Base-by-base conservation (phyloP, 2,797 vertebrate genomes). In the Anguilla anguilla region DNA sequence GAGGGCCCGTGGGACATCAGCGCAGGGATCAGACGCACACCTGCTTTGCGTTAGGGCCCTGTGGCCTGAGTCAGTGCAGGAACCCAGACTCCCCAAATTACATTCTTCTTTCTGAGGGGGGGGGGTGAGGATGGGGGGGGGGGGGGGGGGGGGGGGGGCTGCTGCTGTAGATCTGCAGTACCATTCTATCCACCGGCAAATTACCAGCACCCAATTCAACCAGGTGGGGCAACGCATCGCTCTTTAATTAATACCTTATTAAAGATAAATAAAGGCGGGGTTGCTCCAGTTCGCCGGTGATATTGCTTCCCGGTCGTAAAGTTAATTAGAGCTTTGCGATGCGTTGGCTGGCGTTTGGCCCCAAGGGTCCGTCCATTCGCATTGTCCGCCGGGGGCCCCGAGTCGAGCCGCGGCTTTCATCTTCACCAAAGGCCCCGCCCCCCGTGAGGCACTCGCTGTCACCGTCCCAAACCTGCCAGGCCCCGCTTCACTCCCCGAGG, bases 41-140 rank as follows among this genome's bases (percentile, higher is more conserved):
- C 69, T 88, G 87, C n/a, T 85, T 88, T 85, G 72, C 77, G 87
- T 88, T 88, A 85, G 35, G 72, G 19, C 67, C 10, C 57, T 6
- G 0, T 74, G 51, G 35, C 72, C 72, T 51, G 72, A 51, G 57
- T 85, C 31, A 85, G 46, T 55, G 28, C 61, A 69, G 84, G 15
- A 61, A 67, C 85, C 77, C 9, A 22, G 55, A 53, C 51, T 77
- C 49, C 77, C 43, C 67, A 79, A 77, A 79, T 64, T 22, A 49
- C 25, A 85, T 88, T 88, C 35, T 51, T 85, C 46, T 85, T 79
- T 35, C 9, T 19, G 51, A n/a, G 7, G 57, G 31, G 35, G 6
- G 53, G 9, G 3, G n/a, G n/a, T n/a, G 7, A 2, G 7, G 53
- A 0, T 1, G 9, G 55, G 55, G 55, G 15, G 55, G 55, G 1